Conservation (phyloP, 1,140 invertebrate genomes). For the Odontomachus brunneus region DNA sequence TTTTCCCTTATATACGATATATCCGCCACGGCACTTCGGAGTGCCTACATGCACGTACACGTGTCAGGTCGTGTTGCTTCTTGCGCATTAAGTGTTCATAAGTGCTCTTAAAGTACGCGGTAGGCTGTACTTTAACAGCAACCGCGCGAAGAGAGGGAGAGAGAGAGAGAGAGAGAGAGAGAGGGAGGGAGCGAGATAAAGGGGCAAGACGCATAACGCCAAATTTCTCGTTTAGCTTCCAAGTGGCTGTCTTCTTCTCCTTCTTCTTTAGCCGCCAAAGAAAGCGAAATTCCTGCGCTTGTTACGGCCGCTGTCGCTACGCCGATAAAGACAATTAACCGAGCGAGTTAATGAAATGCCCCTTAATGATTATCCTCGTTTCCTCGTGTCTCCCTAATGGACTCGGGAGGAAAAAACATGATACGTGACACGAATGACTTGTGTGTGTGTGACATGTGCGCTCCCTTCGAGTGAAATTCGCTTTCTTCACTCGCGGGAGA, state of each 20-base stretch:
- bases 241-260: background rate
- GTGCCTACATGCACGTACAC: conserved; percentile 30
- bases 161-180: too few relatives aligned
- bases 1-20: conserved; percentile 1
- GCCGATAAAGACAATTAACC: conserved; percentile 82
- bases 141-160: conserved; percentile 22
- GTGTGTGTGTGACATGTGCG: background rate
- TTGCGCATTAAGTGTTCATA: conserved; percentile 48
- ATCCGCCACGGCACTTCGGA: conserved; percentile 1
- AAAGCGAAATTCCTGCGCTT: conserved; percentile 77
- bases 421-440: conserved; percentile 41
- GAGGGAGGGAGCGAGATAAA: conserved; percentile 60
- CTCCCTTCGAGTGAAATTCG: background rate
- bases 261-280: conserved; percentile 60
- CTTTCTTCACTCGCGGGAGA: background rate
- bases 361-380: conserved; percentile 67
- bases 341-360: conserved; percentile 82
- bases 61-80: conserved; percentile 45
- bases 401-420: conserved; percentile 57
- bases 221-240: conserved; percentile 71
- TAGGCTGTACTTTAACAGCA: background rate
- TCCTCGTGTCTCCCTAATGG: conserved; percentile 46
- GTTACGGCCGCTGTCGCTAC: conserved; percentile 71
- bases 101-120: conserved; percentile 55
- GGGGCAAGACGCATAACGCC: conserved; percentile 36